A percentile compares a stretch with the other conserved stretches of the same genome.
These are phyloP conservation scores for Ormyrus thymus DNA, from an alignment of 2,888 invertebrate genomes.

Conservation along the genomic window DNA sequence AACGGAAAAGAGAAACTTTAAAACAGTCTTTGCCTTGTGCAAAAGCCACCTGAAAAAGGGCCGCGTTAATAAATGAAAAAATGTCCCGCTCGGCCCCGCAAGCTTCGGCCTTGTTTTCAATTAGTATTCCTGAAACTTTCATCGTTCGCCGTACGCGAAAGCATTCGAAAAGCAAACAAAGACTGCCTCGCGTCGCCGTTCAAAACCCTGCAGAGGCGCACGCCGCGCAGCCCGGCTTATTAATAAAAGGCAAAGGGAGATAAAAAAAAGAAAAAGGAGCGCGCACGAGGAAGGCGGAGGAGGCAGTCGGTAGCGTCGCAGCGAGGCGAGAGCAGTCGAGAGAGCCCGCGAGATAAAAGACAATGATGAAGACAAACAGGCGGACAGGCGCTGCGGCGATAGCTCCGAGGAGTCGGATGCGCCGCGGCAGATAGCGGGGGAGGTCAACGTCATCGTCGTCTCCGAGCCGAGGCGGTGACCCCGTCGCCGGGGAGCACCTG, in stretches of 20 bases:
- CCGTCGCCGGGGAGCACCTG: conserved; percentile 19
- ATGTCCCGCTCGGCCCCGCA: not conserved
- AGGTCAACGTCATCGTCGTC: conserved; percentile 35
- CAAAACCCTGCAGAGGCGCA: not conserved
- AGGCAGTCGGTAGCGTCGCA: conserved; percentile 10
- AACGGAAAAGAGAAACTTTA: conserved; percentile 7
- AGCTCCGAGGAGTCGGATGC: conserved; percentile 16
- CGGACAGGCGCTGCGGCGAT: conserved; percentile 5
- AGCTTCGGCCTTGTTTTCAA: too few relatives aligned
- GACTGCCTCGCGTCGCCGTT: not conserved
- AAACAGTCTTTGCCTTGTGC: not conserved
- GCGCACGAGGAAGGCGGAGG: not conserved
- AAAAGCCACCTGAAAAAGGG: conserved; percentile 8
- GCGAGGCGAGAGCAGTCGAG: conserved; percentile 23
- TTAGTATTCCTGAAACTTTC: too few relatives aligned
- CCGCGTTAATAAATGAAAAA: not conserved
- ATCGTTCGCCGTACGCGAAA: too few relatives aligned
- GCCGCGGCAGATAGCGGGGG: conserved; percentile 32
- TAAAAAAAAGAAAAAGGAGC: conserved; percentile 3
- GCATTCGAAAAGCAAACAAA: too few relatives aligned
- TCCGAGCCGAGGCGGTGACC: conserved; percentile 63
- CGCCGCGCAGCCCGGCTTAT: not conserved
- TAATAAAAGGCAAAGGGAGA: conserved; percentile 40
- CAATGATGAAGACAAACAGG: conserved; percentile 52
- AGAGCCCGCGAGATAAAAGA: conserved; percentile 36